phyloP scores from a whole-genome alignment of 2,113 vertebrate species.

The Ammospiza caudacuta region DNA sequence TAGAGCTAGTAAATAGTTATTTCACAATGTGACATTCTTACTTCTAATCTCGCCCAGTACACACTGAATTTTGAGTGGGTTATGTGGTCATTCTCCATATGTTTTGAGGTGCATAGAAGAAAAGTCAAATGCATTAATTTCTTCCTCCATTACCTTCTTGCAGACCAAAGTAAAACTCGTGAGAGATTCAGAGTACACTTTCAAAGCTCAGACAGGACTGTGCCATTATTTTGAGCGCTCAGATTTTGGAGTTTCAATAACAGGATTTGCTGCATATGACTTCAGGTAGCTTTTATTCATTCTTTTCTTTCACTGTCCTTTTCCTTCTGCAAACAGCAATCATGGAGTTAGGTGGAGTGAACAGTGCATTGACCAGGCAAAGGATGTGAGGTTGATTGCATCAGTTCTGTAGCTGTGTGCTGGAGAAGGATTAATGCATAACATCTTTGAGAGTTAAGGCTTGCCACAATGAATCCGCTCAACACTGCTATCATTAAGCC shows the following conservation, averaged over 20 bases:
- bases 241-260: constrained; percentile 79
- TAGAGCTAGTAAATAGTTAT: not conserved
- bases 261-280: constrained; percentile 77
- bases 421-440: not conserved
- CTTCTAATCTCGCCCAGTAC: not conserved
- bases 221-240: constrained; percentile 83
- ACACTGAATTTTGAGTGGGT: not conserved
- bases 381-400: not conserved
- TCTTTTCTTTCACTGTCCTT: constrained; percentile 28
- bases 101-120: not conserved
- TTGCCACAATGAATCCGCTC: not conserved
- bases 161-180: constrained; percentile 87
- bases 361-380: not conserved
- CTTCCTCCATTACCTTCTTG: not conserved
- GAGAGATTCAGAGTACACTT: constrained; percentile 83
- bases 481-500: not conserved
- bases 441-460: not conserved
- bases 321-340: not conserved
- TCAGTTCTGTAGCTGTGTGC: not conserved
- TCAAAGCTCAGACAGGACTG: constrained; percentile 81
- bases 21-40: not conserved
- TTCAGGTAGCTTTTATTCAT: constrained; percentile 81
- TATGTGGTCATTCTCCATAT: not conserved
- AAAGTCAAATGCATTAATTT: not conserved
- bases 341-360: not conserved